A percentile compares a stretch with the other conserved stretches of the same genome.
Evolutionary conservation across 2,113 vertebrate genomes (phyloP).

Genomic region (Plecturocebus donacophilus): DNA sequence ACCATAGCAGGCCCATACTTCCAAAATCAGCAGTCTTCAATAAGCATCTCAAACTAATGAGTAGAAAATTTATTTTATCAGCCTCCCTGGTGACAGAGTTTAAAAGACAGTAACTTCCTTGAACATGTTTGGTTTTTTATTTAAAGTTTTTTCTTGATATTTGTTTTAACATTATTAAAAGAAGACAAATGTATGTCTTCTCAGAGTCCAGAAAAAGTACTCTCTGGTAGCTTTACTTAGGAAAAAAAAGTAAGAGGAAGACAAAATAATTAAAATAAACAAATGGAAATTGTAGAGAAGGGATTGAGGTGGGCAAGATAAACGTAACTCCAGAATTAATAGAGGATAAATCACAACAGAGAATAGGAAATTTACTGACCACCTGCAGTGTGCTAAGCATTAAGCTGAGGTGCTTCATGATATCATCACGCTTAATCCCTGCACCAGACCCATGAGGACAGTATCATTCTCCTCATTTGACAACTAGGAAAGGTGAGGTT

Average conservation of each 20-base stretch:
- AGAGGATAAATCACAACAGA: neutral
- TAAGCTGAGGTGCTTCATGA: conserved; percentile 17
- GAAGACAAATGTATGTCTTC: neutral
- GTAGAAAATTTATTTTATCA: conserved; percentile 39
- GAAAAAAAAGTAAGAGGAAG: neutral
- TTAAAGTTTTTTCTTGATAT: neutral
- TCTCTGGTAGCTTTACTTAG: neutral
- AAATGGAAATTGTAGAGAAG: conserved; percentile 16
- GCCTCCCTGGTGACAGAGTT: neutral
- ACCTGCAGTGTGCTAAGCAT: neutral
- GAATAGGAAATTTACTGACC: neutral
- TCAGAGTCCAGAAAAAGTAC: conserved; percentile 32
- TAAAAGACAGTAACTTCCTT: neutral
- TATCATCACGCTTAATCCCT: conserved; percentile 5
- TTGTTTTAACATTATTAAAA: conserved; percentile 40
- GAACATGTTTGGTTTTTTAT: neutral
- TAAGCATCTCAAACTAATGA: conserved; percentile 38
- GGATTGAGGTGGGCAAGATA: neutral
- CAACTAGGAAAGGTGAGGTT: neutral
- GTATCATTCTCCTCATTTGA: conserved; percentile 24
- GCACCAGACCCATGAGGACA: neutral
- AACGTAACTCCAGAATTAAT: conserved; percentile 27
- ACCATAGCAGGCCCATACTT: neutral
- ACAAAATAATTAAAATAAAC: conserved; percentile 21
- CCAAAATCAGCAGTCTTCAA: conserved; percentile 3